Percentiles rank a stretch among this genome's conserved stretches.
Conservation (phyloP, 2,113 vertebrate species). For the Chinchilla lanigera region DNA sequence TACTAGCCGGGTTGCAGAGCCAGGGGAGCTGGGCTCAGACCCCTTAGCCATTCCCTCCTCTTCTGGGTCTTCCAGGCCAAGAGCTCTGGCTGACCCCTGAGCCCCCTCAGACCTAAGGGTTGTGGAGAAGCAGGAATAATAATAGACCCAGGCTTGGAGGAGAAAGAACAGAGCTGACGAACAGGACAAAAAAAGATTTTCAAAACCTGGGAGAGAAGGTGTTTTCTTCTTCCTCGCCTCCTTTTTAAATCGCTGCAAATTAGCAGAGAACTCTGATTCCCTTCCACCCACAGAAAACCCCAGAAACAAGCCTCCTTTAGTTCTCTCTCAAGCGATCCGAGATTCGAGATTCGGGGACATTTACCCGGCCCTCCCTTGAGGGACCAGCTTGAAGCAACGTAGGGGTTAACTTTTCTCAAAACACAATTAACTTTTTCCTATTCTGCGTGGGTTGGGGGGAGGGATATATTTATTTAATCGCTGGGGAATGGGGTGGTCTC, state of each 20-base stretch:
- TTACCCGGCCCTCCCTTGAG: neutral
- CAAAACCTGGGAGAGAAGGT: neutral
- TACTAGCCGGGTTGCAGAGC: neutral
- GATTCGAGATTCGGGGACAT: neutral
- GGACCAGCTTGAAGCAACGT: constrained; percentile 36
- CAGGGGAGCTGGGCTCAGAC: neutral
- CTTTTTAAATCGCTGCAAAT: neutral
- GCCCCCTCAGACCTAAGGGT: neutral
- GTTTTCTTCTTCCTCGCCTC: neutral
- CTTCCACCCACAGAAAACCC: neutral
- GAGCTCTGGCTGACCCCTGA: neutral
- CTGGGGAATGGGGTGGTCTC: constrained; percentile 81
- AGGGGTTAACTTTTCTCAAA: constrained; percentile 83
- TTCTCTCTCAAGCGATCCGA: neutral
- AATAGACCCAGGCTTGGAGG: neutral
- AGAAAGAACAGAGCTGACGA: constrained; percentile 29
- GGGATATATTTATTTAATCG: constrained; percentile 78
- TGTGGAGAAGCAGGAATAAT: neutral
- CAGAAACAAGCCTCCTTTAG: neutral
- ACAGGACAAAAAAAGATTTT: neutral
- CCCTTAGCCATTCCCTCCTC: constrained; percentile 72
- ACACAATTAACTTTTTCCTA: constrained; percentile 78
- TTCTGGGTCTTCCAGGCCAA: constrained; percentile 65
- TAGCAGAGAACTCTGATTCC: neutral
- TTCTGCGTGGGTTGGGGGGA: constrained; percentile 8